Conservation (phyloP, 2,888 invertebrate genomes). For the Abrostola triplasia region DNA sequence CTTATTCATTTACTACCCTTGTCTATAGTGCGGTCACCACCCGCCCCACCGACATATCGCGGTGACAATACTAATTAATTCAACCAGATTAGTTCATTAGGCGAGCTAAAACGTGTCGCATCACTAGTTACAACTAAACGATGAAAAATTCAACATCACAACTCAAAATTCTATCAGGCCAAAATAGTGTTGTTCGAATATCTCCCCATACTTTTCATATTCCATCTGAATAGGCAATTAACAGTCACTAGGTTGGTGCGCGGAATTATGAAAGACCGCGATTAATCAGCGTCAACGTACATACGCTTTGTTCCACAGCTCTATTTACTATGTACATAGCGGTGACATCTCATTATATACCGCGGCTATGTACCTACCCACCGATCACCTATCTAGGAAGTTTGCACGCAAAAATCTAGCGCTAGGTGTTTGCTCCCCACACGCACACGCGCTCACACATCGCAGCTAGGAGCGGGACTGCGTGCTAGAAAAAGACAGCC, state of each 20-base stretch:
- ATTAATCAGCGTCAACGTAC: conserved; percentile 83
- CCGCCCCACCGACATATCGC: conserved; percentile 4
- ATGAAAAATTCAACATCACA: neutral
- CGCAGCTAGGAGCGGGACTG: conserved; percentile 75
- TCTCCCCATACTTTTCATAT: conserved; percentile 44
- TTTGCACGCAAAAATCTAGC: conserved; percentile 86
- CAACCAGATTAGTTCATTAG: conserved; percentile 7
- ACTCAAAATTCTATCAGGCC: conserved; percentile 2
- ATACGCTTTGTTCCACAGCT: conserved; percentile 80
- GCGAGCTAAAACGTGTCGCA: neutral
- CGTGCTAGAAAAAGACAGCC: conserved; percentile 86
- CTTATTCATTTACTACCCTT: conserved; percentile 8
- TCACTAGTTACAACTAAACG: neutral
- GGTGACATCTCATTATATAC: conserved; percentile 86
- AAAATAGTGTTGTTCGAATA: conserved; percentile 30
- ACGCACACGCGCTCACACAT: conserved; percentile 63
- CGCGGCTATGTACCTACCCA: conserved; percentile 68
- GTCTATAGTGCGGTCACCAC: neutral
- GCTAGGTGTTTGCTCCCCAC: conserved; percentile 83
- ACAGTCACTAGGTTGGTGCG: conserved; percentile 55
- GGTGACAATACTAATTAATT: conserved; percentile 4
- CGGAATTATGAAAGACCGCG: conserved; percentile 78
- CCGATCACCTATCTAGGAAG: conserved; percentile 84
- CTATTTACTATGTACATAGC: conserved; percentile 80
- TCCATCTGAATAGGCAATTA: conserved; percentile 54